Base-by-base conservation (phyloP, 2,113 vertebrate genomes). In the Odobenus rosmarus region DNA sequence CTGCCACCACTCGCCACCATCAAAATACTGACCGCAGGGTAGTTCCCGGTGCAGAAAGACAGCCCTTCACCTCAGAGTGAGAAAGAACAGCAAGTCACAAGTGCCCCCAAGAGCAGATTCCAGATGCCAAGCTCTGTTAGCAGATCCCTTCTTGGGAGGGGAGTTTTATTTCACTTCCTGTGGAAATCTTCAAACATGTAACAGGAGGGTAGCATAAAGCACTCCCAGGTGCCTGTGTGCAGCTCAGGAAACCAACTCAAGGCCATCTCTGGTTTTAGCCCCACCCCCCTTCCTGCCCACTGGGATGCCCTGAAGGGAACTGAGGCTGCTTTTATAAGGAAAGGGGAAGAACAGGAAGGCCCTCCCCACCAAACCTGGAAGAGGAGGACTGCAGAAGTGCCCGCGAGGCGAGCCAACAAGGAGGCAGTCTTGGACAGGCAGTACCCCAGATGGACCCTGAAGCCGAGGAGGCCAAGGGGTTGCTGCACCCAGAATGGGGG, bases 371-470 rank as follows among this genome's bases (percentile, higher is more conserved):
- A 8, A 19, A 33, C 33, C 62, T 67, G 57, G 67, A 62, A n/a
- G 64, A 77, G 42, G 39, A 39, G 12, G 77, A 28, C 46, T 42
- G 79, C 61, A n/a, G 67, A 53, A 69, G 46, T 1, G 0, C 5
- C 0, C 1, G 14, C 3, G 1, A 1, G 57, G 51, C n/a, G 18
- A 49, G 61, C 79, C 87, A 42, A 23, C 31, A 15, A 3, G n/a
- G 18, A 36, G 26, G 11, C 28, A 5, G 69, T n/a, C 42, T 49
- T 8, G 51, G 71, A 49, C 39, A 62, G 72, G 59, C 14, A 57
- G 23, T 49, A 5, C 28, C 49, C 1, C 0, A 36, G 10, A 4
- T 51, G 69, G 51, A 26, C 36, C 42, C 46, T 23, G 51, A 64
- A 31, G 51, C 46, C n/a, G 2, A 16, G 76, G 26, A 15, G 51